Base-by-base conservation (phyloP, 1,140 invertebrate species). In the Mya arenaria region DNA sequence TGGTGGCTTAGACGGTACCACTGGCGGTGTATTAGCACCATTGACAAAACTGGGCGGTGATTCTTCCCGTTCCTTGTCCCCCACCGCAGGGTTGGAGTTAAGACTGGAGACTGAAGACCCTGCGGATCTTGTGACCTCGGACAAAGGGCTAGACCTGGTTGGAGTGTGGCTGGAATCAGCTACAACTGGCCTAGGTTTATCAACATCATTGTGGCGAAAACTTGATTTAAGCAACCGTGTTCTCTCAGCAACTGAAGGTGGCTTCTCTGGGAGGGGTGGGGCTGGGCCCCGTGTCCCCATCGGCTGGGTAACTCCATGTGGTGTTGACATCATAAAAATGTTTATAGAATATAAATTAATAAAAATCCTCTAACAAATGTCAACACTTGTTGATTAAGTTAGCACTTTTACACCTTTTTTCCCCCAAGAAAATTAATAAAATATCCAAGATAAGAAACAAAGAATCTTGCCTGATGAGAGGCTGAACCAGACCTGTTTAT, bases 251-350 rank as follows among this genome's bases (percentile, higher is more conserved):
- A 89, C 88, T 15, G 86, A 88, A 1, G 88, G 88, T 19, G 88
- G 88, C 41, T 89, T 89, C 23, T 89, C 88, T 8, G 88, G 88
- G 32, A 87, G 78, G 25, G 88, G 88, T 30, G 88, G 88, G 19
- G 88, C 88, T 6, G 88, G 85, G 17, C 88, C 88, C 23, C 85
- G 36, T 39, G 44, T 25, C 37, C 66, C 78, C 3, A 63, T 36
- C 10, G 73, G 73, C 37, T 75, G 73, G 8, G 60, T 19, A 39
- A 75, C 60, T 63, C 73, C 73, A 75, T n/a, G n/a, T n/a, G n/a
- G n/a, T n/a, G n/a, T n/a, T n/a, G n/a, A n/a, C n/a, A n/a, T n/a
- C n/a, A n/a, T n/a, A n/a, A n/a, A n/a, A n/a, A n/a, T n/a, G n/a
- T n/a, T n/a, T n/a, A n/a, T n/a, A n/a, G n/a, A n/a, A n/a, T n/a